Base-by-base conservation (phyloP, 2,797 vertebrate species). In the Manis crassicaudata region DNA sequence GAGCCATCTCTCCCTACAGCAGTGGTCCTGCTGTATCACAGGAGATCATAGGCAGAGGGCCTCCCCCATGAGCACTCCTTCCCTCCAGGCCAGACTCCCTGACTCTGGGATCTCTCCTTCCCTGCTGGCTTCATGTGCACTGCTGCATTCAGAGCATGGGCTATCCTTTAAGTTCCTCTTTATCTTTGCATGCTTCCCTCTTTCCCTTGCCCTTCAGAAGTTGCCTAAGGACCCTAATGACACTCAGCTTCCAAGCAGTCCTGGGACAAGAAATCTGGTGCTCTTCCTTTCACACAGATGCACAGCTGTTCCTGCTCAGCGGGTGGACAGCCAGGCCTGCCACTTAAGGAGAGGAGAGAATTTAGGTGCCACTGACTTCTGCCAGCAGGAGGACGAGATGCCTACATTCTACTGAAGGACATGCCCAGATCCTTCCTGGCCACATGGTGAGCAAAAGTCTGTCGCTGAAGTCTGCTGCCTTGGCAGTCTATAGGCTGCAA, bases 361-460 rank as follows among this genome's bases (percentile, higher is more conserved):
- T 80, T 95, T 89, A 96, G 97, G 93, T 94, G 93, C 81, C 81
- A 58, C 73, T 85, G 87, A 86, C 85, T 97, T 86, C 67, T 98
- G 95, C 96, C 92, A 97, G 96, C 32, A 4, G 73, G 94, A 96
- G 94, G 94, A 96, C 5, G 6, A 70, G 88, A 92, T 96, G 88
- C 92, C 96, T 97, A 77, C 76, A 96, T 88, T 89, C 94, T 92
- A 94, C 88, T 92, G 97, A 98, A 97, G 96, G 97, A 96, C 97
- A 97, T 95, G 97, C 97, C 97, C 97, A 97, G 96, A 98, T 97
- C 93, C 75, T 97, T 96, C 96, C 90, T 90, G 96, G 94, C 95
- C 95, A 97, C 92, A 60, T 97, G 97, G 97, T 94, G 97, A 97
- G 96, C 90, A 96, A 87, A 97, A 97, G 97, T 97, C 97, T 98